phyloP scores from a whole-genome alignment of 2,113 vertebrate species.

The Psammodynastes pulverulentus region DNA sequence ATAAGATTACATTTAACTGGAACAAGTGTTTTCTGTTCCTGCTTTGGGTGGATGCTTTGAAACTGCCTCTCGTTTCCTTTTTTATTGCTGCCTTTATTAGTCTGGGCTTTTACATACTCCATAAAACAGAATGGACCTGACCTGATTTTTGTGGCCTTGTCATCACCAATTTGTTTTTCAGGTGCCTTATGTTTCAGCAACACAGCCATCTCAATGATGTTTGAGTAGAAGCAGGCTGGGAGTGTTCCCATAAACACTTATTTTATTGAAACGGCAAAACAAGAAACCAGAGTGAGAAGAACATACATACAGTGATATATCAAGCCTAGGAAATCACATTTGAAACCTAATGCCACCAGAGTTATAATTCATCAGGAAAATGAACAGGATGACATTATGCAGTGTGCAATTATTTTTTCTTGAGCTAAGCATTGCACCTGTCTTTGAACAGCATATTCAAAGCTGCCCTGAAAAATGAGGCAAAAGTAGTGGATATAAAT shows the following conservation, averaged over 20 bases:
- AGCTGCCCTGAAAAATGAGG: neutral
- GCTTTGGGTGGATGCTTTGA: constrained; percentile 31
- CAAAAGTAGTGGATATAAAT: neutral
- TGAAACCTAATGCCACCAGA: neutral
- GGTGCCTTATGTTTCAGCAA: neutral
- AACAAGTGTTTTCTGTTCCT: neutral
- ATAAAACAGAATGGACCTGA: constrained; percentile 47
- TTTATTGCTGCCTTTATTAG: constrained; percentile 33
- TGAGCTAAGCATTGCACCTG: neutral
- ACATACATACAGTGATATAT: constrained; percentile 50
- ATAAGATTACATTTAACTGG: neutral
- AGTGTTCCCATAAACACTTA: constrained; percentile 53
- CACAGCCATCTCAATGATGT: neutral
- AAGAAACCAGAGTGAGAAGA: constrained; percentile 37
- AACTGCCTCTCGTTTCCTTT: constrained; percentile 28
- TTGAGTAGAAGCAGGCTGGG: constrained; percentile 14
- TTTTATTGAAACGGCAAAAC: constrained; percentile 21
- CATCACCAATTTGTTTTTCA: constrained; percentile 48
- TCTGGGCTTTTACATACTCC: constrained; percentile 25
- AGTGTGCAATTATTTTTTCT: neutral
- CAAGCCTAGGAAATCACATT: constrained; percentile 21
- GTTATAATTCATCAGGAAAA: neutral
- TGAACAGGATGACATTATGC: neutral
- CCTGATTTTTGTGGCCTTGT: constrained; percentile 40
- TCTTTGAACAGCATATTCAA: neutral